A percentile compares a stretch with the other conserved stretches of the same genome.
Conservation (phyloP, 2,888 invertebrate genomes). For the Disparrhopalites patrizii region DNA sequence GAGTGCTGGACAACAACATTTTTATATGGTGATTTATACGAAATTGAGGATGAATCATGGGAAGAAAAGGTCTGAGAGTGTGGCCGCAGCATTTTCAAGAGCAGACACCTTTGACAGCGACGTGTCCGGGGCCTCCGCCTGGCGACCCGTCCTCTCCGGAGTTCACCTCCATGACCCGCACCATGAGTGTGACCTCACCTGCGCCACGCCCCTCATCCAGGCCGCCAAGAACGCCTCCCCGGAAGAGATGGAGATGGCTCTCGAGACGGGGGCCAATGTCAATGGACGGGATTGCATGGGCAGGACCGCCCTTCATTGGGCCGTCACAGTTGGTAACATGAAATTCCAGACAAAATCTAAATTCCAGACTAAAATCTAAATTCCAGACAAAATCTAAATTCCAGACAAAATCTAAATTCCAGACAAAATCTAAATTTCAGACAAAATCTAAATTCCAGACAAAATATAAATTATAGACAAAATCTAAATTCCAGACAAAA, state of each 20-base stretch:
- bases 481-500: too few relatives aligned
- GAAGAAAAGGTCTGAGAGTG: constrained; percentile 1
- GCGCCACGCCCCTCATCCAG: constrained; percentile 62
- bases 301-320: constrained; percentile 38
- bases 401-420: too few relatives aligned
- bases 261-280: constrained; percentile 71
- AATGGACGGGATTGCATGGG: constrained; percentile 51
- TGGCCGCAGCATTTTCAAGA: constrained; percentile 5
- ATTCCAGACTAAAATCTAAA: too few relatives aligned
- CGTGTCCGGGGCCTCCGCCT: not conserved
- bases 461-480: too few relatives aligned
- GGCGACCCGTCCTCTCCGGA: not conserved
- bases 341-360: not conserved
- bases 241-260: constrained; percentile 70
- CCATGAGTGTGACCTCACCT: constrained; percentile 17
- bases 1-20: not conserved
- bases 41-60: constrained; percentile 1
- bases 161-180: constrained; percentile 7
- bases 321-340: constrained; percentile 32
- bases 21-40: not conserved
- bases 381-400: too few relatives aligned
- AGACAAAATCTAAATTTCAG: too few relatives aligned
- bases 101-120: not conserved
- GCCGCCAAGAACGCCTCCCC: constrained; percentile 83
- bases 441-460: too few relatives aligned